Evolutionary conservation across 2,888 invertebrate species (phyloP), one percentile per base, ranked within the genome.

Genomic region (Drosophila parthenogenetica): DNA sequence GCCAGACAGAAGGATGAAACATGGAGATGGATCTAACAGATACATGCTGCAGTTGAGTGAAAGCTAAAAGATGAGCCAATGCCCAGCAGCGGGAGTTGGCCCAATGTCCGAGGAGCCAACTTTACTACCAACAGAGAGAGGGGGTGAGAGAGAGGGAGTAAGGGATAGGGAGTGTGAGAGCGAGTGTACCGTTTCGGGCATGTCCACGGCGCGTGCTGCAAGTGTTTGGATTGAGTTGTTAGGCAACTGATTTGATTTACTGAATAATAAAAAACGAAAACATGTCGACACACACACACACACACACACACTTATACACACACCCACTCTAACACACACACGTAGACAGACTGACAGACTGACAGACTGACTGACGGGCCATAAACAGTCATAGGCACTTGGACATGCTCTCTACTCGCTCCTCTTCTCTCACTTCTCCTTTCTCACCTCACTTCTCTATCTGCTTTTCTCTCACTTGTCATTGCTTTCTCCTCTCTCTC

Each of bases 201-300:
- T 53, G 81, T 77, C 69, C 74, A 58, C 68, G 81, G 73, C 81
- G 83, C 83, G 86, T 84, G 88, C 76, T 76, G 86, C 86, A 83
- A 88, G 86, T 88, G 88, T 79, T 86, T 85, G 85, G 87, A 86
- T 86, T 86, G 87, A 88, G 89, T 88, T 88, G 85, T 88, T 88
- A 86, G 89, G 87, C 88, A 86, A 88, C 85, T 86, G 85, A 86
- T 86, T 86, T 86, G 85, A 86, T 86, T 86, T 86, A 86, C 85
- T 88, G 85, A 83, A 83, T 87, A 87, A 83, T 83, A 83, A 83
- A 83, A 82, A 83, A 79, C 85, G 85, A 73, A 85, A 85, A 72
- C 87, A 82, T 77, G 70, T 64, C 65, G 65, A 73, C 69, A 65
- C 59, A 32, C 64, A 61, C 42, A 55, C 62, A 62, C 57, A 53